Evolutionary conservation across 2,113 vertebrate species (phyloP), one percentile per base, ranked within the genome.

Genomic region (Syrrhaptes paradoxus): DNA sequence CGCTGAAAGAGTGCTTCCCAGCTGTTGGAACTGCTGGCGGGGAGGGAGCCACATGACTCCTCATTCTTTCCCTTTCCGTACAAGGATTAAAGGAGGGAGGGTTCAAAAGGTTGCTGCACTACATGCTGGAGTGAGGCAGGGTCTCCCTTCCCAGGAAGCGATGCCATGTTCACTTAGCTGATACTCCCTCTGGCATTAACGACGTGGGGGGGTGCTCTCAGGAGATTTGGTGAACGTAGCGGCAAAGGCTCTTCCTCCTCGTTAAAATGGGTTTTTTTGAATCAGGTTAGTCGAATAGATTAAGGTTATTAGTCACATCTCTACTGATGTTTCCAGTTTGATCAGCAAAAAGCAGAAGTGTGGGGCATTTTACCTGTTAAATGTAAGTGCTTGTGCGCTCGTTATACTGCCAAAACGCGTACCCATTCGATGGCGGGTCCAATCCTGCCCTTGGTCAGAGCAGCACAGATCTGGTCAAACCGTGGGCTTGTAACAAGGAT

Each of bases 41-140:
- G 86, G 97, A 96, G 95, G 94, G 96, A 97, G 93, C 97, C 97
- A 96, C 96, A 95, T 87, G 97, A 95, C 97, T 98, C 87, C 96
- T 94, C 97, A 95, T 96, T 97, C 96, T 96, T 92, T 90, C 97
- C 96, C 85, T 97, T 95, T 91, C 96, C 90, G 73, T 96, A 96
- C 97, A 96, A 93, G 98, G 94, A 94, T 95, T 91, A 96, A 95
- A 96, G 98, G 96, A 96, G 98, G 96, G 97, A 65, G 97, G 98
- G 98, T 97, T 98, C 97, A 94, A 97, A 90, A 97, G 97, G 97
- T 97, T 96, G 96, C 76, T 52, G 41, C 84, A 49, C 81, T 80
- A 95, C 96, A 95, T 34, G 96, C 91, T 86, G 93, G 87, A 87
- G 93, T 52, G 94, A 86, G 86, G 87, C 95, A 78, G 86, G 95